phyloP scores from a whole-genome alignment of 1,140 invertebrate genomes.

The Atta colombica region DNA sequence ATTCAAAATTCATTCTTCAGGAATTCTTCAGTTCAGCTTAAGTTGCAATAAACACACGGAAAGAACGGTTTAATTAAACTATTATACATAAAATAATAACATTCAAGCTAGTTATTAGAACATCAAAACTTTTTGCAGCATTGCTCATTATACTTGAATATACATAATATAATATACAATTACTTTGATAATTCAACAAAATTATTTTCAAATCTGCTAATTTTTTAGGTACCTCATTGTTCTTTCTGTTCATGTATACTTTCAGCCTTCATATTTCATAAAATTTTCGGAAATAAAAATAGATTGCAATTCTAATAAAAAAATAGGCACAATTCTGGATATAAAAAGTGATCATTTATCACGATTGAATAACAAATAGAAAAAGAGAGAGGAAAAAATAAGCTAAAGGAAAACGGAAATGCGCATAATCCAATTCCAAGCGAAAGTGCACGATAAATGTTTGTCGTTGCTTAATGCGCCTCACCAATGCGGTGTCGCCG shows the following conservation, averaged over 20 bases:
- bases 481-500: constrained; percentile 51
- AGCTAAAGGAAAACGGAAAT: constrained; percentile 11
- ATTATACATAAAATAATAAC: too few relatives aligned
- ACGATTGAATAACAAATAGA: constrained; percentile 6
- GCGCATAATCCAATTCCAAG: constrained; percentile 66
- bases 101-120: too few relatives aligned
- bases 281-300: constrained; percentile 1
- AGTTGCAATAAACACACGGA: neutral
- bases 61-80: too few relatives aligned
- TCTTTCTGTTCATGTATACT: too few relatives aligned
- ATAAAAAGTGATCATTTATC: constrained; percentile 24
- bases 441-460: constrained; percentile 66
- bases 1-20: neutral
- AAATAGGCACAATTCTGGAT: constrained; percentile 38
- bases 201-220: too few relatives aligned
- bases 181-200: too few relatives aligned
- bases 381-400: neutral
- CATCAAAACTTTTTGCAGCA: too few relatives aligned
- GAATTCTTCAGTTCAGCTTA: neutral
- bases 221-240: too few relatives aligned
- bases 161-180: too few relatives aligned
- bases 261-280: neutral
- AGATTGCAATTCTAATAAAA: too few relatives aligned
- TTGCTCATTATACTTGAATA: too few relatives aligned
- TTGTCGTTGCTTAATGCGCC: constrained; percentile 62